phyloP scores from a whole-genome alignment of 2,888 invertebrate species.

The Cheilosia scutellata region DNA sequence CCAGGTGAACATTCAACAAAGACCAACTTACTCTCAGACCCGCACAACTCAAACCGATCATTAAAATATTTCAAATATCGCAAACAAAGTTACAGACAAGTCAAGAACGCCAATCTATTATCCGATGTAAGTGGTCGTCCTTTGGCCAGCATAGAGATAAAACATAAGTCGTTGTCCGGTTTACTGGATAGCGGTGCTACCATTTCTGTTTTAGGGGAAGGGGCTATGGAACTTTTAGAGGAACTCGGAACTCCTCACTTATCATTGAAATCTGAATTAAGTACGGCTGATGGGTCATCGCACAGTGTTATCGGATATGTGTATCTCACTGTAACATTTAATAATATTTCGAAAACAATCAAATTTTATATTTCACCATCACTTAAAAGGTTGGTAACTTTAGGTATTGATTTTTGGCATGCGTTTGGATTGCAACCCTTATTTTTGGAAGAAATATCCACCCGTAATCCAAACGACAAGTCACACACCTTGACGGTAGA shows the following conservation, averaged over 20 bases:
- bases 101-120: no score
- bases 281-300: background rate
- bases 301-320: background rate
- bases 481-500: background rate
- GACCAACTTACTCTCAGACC: background rate
- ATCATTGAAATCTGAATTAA: background rate
- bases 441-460: background rate
- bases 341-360: background rate
- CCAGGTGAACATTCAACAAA: accelerated
- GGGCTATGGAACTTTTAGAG: background rate
- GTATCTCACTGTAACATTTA: background rate
- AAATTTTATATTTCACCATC: no score
- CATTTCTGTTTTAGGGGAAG: no score
- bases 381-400: no score
- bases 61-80: no score
- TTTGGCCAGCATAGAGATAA: no score
- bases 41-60: no score
- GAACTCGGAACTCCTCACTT: background rate
- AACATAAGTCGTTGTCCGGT: no score
- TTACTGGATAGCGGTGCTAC: no score
- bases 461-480: background rate
- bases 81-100: background rate
- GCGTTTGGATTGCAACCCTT: background rate
- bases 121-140: no score
- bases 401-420: no score